Base-by-base conservation (phyloP, 1,140 invertebrate species). In the Bombus sibiricus region DNA sequence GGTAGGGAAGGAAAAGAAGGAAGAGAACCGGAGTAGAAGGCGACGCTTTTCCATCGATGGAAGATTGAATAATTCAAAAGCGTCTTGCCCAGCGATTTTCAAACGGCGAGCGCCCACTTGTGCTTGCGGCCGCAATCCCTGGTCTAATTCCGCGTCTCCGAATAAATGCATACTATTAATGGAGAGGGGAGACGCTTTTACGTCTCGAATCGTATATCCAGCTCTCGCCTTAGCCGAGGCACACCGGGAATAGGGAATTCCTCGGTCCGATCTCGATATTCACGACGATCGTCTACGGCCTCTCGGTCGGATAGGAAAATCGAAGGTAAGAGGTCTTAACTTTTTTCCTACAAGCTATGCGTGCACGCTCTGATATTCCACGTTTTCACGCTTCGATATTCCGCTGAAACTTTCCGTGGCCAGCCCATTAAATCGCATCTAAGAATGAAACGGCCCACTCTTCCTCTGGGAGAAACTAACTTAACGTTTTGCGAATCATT, bases 141-240 rank as follows among this genome's bases (percentile, higher is more conserved):
- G 90, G 73, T 92, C 92, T 92, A 92, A 92, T 92, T 92, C 91
- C 89, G 86, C 89, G 81, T 86, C 90, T 89, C 81, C 91, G 92
- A 92, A 92, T 92, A 92, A 92, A 92, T 92, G 91, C 92, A 92
- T 92, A 92, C 88, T 90, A 92, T 92, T 91, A 91, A 92, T 90
- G 87, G 80, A 41, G 75, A 18, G 15, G 64, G 62, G 72, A 25
- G 90, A 86, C 86, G 86, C 88, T 92, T 91, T 89, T 88, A 91
- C 89, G 82, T 87, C 74, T 85, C 78, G 83, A 90, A 78, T 88
- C 75, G 80, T 86, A 80, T 78, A 80, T 88, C 86, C 80, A 37
- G 47, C 76, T 79, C 84, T 90, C 88, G 69, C 72, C 69, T 85
- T 79, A 74, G 62, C 57, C n/a, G 18, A 37, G 62, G 66, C 43